Evolutionary conservation across 2,888 invertebrate genomes (phyloP).

Genomic region (Mimas tiliae): DNA sequence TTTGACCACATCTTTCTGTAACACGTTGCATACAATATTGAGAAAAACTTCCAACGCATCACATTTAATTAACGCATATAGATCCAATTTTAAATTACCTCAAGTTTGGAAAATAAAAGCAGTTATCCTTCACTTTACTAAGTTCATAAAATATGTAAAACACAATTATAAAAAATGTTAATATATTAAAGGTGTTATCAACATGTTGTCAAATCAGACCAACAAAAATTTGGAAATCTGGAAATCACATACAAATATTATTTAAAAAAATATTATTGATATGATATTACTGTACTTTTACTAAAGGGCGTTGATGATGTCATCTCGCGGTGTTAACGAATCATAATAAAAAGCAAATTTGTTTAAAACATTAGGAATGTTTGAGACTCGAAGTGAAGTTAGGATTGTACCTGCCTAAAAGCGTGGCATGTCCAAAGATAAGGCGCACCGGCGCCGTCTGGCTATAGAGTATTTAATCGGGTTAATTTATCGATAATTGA

Average conservation of each 20-base stretch:
- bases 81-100: too few relatives aligned
- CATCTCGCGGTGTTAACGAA: slow-evolving; percentile 43
- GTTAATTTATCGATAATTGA: slow-evolving; percentile 85
- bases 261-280: background rate
- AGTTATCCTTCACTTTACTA: too few relatives aligned
- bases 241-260: background rate
- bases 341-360: slow-evolving; percentile 79
- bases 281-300: background rate
- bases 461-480: slow-evolving; percentile 80
- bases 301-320: slow-evolving; percentile 7
- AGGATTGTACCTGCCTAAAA: slow-evolving; percentile 80
- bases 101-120: too few relatives aligned
- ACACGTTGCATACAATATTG: too few relatives aligned
- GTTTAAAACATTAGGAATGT: slow-evolving; percentile 71
- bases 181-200: too few relatives aligned
- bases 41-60: too few relatives aligned
- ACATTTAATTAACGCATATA: too few relatives aligned
- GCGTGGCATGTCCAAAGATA: slow-evolving; percentile 82
- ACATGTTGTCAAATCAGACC: too few relatives aligned
- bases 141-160: too few relatives aligned
- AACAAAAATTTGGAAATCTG: too few relatives aligned
- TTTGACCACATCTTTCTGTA: too few relatives aligned
- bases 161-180: too few relatives aligned
- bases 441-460: slow-evolving; percentile 80
- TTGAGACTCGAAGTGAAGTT: slow-evolving; percentile 63